A percentile compares a stretch with the other conserved stretches of the same genome.
phyloP scores from a whole-genome alignment of 1,140 invertebrate species.

The Epicauta chinensis region DNA sequence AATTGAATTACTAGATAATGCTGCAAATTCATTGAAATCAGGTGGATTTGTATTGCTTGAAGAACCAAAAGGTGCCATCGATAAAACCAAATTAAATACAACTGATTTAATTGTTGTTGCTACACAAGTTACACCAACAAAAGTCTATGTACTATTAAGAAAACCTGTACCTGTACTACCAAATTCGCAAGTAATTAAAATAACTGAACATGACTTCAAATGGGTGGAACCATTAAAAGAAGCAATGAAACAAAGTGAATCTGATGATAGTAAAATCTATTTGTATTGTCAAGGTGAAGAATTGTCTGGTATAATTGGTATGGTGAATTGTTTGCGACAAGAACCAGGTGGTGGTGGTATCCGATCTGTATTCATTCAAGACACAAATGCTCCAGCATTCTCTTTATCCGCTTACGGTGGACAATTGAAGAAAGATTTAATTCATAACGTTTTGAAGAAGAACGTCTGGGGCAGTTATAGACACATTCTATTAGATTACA shows the following conservation, averaged over 20 bases:
- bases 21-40: conserved; percentile 56
- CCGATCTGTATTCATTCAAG: conserved; percentile 65
- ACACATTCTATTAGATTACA: conserved; percentile 65
- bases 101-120: conserved; percentile 47
- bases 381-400: conserved; percentile 57
- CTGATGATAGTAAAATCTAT: conserved; percentile 56
- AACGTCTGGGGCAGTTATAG: conserved; percentile 79
- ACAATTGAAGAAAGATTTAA: conserved; percentile 69
- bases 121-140: conserved; percentile 52
- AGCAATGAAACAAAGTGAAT: conserved; percentile 54
- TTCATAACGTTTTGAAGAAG: conserved; percentile 75
- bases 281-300: conserved; percentile 63
- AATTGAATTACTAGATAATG: conserved; percentile 48
- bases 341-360: conserved; percentile 74
- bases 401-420: conserved; percentile 52
- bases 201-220: conserved; percentile 61
- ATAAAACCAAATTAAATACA: conserved; percentile 41
- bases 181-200: conserved; percentile 49
- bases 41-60: conserved; percentile 74
- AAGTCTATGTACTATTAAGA: conserved; percentile 55
- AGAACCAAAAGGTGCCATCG: conserved; percentile 55
- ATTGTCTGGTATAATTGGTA: conserved; percentile 71
- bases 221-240: conserved; percentile 82
- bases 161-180: conserved; percentile 40
- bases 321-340: conserved; percentile 81